phyloP scores from a whole-genome alignment of 2,113 vertebrate genomes.

The Lepisosteus oculatus region DNA sequence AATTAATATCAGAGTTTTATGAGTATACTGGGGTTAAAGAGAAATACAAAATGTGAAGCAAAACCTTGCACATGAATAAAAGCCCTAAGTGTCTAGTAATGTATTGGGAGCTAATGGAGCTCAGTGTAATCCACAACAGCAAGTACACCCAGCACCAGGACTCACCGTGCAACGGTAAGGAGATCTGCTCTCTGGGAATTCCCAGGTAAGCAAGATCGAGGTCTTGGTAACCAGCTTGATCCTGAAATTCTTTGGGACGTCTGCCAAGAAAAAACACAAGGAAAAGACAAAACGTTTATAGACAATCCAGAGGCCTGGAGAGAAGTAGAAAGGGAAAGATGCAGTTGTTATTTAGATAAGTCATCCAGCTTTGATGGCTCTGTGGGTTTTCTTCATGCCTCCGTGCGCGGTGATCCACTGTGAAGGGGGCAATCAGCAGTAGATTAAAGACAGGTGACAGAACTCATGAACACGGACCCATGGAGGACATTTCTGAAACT shows the following conservation, averaged over 20 bases:
- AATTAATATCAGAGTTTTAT: too few relatives aligned
- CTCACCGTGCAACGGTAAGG: conserved; percentile 82
- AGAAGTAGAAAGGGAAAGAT: conserved; percentile 15
- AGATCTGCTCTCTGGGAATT: conserved; percentile 83
- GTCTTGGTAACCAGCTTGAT: conserved; percentile 95
- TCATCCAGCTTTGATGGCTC: neutral
- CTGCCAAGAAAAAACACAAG: conserved; percentile 58
- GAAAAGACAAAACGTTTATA: conserved; percentile 24
- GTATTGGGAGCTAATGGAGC: neutral
- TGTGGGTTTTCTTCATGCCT: conserved; percentile 37
- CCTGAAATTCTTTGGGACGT: conserved; percentile 96
- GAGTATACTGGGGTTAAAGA: too few relatives aligned
- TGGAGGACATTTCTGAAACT: conserved; percentile 51
- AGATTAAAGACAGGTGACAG: conserved; percentile 64
- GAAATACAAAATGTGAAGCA: neutral
- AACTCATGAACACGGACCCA: conserved; percentile 64
- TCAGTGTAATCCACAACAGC: neutral
- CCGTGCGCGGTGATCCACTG: conserved; percentile 57
- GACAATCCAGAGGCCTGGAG: conserved; percentile 14
- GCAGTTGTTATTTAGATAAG: neutral
- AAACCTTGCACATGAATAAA: neutral
- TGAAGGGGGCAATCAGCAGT: conserved; percentile 56
- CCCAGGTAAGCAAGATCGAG: conserved; percentile 88
- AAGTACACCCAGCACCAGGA: neutral
- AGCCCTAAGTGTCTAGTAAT: neutral